phyloP scores from a whole-genome alignment of 2,797 vertebrate species.

The Acipenser oxyrinchus region DNA sequence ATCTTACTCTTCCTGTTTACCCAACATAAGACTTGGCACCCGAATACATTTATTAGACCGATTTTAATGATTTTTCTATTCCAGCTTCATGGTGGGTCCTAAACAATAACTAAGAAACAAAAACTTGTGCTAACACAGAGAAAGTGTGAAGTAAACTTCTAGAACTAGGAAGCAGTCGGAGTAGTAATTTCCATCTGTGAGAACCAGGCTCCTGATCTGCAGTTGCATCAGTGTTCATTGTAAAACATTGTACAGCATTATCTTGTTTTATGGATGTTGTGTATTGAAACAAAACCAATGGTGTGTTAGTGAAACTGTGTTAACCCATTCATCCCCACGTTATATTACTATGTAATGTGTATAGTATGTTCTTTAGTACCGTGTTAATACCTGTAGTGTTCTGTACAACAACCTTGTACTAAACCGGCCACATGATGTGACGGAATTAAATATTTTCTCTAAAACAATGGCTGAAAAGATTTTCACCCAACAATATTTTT shows the following conservation, averaged over 20 bases:
- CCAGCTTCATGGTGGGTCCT: conserved; percentile 80
- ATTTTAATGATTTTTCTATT: conserved; percentile 33
- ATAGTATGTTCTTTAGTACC: conserved; percentile 15
- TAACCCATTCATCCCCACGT: no score
- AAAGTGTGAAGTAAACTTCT: no score
- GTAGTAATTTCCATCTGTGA: conserved; percentile 8
- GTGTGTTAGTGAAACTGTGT: no score
- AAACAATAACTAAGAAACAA: conserved; percentile 66
- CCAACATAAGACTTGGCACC: no score
- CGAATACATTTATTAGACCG: no score
- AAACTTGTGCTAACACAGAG: no score
- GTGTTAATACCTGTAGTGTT: conserved; percentile 16
- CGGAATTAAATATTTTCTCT: no score
- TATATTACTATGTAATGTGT: conserved; percentile 5
- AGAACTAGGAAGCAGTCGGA: not conserved
- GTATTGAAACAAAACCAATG: no score
- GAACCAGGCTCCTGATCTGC: not conserved
- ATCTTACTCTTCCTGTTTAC: no score
- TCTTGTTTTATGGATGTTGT: conserved; percentile 35
- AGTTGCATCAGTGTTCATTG: conserved; percentile 25
- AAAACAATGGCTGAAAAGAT: no score
- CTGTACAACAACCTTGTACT: conserved; percentile 28
- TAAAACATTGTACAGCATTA: conserved; percentile 42
- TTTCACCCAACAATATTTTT: no score
- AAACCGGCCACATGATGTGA: not conserved